A percentile compares a stretch with the other conserved stretches of the same genome.
Conservation (phyloP, 2,113 vertebrate genomes). For the Lophura nycthemera region DNA sequence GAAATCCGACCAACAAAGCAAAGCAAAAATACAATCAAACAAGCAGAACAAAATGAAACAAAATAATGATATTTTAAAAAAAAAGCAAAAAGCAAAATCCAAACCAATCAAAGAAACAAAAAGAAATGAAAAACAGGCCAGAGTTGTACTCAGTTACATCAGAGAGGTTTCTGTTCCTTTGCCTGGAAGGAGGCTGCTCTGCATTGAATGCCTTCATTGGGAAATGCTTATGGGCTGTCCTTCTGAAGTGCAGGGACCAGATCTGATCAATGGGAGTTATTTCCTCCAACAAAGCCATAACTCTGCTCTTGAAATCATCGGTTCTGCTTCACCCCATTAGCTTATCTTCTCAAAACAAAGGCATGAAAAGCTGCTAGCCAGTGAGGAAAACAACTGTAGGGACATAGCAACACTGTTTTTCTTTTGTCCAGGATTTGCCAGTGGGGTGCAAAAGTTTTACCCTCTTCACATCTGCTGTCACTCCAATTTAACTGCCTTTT, state of each 20-base stretch:
- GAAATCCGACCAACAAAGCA: background rate
- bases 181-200: background rate
- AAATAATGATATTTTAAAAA: background rate
- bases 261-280: background rate
- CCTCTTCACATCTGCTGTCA: background rate
- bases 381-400: rapidly evolving
- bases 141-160: background rate
- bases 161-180: background rate
- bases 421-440: background rate
- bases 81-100: too few relatives aligned
- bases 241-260: background rate
- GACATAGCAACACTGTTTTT: background rate
- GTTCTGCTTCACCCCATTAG: background rate
- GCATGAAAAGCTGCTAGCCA: background rate
- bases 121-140: background rate
- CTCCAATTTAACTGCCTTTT: background rate
- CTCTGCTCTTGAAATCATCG: background rate
- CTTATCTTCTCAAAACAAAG: background rate
- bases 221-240: background rate
- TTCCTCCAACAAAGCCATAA: background rate
- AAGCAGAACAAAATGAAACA: background rate
- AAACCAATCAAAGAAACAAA: background rate
- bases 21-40: background rate
- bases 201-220: rapidly evolving
- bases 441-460: background rate